Evolutionary conservation across 2,888 invertebrate species (phyloP).

Genomic region (Nomada ferruginata): DNA sequence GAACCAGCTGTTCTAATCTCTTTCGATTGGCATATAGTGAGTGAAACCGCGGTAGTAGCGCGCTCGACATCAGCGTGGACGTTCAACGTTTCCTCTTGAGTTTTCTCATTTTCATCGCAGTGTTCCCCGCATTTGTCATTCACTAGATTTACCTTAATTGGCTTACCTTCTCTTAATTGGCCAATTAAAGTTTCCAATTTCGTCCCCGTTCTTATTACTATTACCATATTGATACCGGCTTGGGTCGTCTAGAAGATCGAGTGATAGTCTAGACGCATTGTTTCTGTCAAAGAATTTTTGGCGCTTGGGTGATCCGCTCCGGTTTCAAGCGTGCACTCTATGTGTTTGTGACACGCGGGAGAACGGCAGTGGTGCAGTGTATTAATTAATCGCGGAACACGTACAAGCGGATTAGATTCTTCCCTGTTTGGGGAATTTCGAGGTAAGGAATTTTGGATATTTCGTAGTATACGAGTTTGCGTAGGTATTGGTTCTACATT

Average conservation of each 20-base stretch:
- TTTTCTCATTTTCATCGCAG: neutral
- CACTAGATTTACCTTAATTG: neutral
- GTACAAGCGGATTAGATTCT: neutral
- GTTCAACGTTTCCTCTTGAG: conserved; percentile 37
- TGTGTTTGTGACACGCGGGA: neutral
- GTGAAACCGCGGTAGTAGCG: conserved; percentile 67
- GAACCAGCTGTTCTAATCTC: conserved; percentile 70
- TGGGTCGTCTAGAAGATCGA: too few relatives aligned
- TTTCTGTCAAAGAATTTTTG: neutral
- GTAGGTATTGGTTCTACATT: too few relatives aligned
- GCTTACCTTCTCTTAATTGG: too few relatives aligned
- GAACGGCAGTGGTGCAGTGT: conserved; percentile 26
- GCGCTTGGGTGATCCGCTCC: neutral
- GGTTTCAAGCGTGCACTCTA: neutral
- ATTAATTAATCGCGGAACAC: neutral
- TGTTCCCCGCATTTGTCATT: neutral
- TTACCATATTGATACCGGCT: too few relatives aligned
- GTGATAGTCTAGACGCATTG: neutral
- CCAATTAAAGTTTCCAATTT: neutral
- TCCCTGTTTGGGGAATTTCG: neutral
- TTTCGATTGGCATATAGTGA: conserved; percentile 65
- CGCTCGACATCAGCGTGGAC: conserved; percentile 68
- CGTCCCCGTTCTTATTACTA: neutral
- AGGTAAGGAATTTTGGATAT: conserved; percentile 20
- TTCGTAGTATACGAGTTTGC: neutral